phyloP scores from a whole-genome alignment of 2,113 vertebrate genomes.

The Felis catus region DNA sequence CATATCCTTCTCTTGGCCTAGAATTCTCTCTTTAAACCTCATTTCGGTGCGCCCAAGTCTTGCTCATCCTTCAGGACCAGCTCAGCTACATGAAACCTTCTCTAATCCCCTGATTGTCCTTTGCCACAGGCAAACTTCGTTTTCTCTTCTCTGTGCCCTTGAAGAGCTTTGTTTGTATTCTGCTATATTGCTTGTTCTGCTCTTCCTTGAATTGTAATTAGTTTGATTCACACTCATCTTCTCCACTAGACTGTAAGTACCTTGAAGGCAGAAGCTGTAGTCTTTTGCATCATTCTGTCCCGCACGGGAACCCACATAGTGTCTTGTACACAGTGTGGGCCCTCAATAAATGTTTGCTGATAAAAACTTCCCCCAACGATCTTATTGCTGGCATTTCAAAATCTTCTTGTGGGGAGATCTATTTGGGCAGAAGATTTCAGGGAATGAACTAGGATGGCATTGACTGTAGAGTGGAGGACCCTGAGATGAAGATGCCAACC shows the following conservation, averaged over 20 bases:
- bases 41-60: neutral
- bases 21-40: neutral
- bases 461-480: neutral
- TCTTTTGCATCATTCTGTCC: conserved; percentile 15
- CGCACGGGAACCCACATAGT: neutral
- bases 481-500: neutral
- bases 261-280: conserved; percentile 8
- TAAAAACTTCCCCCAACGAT: neutral
- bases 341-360: neutral
- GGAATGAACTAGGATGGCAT: conserved; percentile 9
- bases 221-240: neutral
- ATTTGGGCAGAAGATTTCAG: conserved; percentile 11
- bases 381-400: conserved; percentile 23
- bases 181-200: neutral
- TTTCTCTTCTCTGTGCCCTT: conserved; percentile 5
- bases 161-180: conserved; percentile 2
- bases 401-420: neutral
- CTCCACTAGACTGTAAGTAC: neutral
- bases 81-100: neutral
- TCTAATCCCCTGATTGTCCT: neutral
- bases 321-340: neutral
- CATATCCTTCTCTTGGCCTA: neutral
- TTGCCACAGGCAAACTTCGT: conserved; percentile 11
- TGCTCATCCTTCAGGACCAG: neutral
- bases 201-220: conserved; percentile 1